Percentiles rank a stretch among this genome's conserved stretches.
phyloP scores from a whole-genome alignment of 1,140 invertebrate species.

The Drosophila erecta region DNA sequence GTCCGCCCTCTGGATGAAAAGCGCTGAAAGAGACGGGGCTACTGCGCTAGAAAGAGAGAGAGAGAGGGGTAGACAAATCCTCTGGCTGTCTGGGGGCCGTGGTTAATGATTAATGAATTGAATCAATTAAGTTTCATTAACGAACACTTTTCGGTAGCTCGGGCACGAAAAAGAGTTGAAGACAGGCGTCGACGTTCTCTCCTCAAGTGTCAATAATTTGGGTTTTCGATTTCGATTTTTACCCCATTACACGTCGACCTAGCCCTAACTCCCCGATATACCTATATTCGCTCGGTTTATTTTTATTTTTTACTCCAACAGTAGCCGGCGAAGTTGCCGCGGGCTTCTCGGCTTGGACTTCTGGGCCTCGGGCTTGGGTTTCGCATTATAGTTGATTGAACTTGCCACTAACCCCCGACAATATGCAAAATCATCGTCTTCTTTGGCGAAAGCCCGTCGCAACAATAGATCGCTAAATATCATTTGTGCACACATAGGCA shows the following conservation, averaged over 20 bases:
- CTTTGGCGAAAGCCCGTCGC: slow-evolving; percentile 58
- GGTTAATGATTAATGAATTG: slow-evolving; percentile 83
- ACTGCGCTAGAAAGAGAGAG: neutral
- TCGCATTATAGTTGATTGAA: slow-evolving; percentile 75
- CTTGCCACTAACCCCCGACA: slow-evolving; percentile 46
- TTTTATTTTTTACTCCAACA: slow-evolving; percentile 18
- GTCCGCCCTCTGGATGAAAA: slow-evolving; percentile 6
- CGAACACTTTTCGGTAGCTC: slow-evolving; percentile 77
- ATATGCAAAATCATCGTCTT: slow-evolving; percentile 77
- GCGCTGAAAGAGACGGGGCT: neutral
- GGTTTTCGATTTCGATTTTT: slow-evolving; percentile 51
- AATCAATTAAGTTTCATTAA: slow-evolving; percentile 84
- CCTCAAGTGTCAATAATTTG: slow-evolving; percentile 83
- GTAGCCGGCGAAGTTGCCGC: slow-evolving; percentile 28
- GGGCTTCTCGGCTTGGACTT: slow-evolving; percentile 24
- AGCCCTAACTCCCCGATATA: slow-evolving; percentile 19
- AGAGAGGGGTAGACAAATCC: slow-evolving; percentile 10
- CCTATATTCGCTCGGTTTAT: neutral
- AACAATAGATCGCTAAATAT: slow-evolving; percentile 75
- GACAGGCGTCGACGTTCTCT: slow-evolving; percentile 53
- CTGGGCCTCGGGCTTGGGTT: slow-evolving; percentile 14
- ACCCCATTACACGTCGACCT: slow-evolving; percentile 5
- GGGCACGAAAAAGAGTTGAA: slow-evolving; percentile 46
- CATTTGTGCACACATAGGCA: slow-evolving; percentile 58
- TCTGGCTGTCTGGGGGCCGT: slow-evolving; percentile 8